Evolutionary conservation across 2,113 vertebrate species (phyloP).

Genomic region (Agapornis roseicollis): DNA sequence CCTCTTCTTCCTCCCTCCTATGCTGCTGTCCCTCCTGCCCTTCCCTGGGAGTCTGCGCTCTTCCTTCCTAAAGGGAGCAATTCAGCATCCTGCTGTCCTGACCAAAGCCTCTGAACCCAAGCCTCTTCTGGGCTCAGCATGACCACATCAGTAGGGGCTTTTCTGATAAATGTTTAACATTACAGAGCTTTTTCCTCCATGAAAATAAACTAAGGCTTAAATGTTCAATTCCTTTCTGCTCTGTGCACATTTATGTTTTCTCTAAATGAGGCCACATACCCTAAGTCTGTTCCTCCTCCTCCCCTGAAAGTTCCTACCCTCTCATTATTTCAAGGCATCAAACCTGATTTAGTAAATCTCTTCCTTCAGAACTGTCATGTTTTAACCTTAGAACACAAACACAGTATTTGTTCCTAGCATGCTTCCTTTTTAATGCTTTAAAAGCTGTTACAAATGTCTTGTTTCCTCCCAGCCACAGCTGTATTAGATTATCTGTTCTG

Average conservation of each 20-base stretch:
- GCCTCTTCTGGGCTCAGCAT: not conserved
- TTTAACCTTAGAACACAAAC: slow-evolving; percentile 61
- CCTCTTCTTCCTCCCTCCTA: not conserved
- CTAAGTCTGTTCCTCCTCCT: not conserved
- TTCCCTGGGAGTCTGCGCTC: not conserved
- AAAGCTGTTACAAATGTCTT: slow-evolving; percentile 48
- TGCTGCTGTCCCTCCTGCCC: not conserved
- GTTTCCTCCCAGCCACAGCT: slow-evolving; percentile 41
- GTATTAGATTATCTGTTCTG: slow-evolving; percentile 34
- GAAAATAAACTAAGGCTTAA: slow-evolving; percentile 14
- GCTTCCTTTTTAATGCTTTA: slow-evolving; percentile 57
- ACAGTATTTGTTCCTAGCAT: slow-evolving; percentile 43
- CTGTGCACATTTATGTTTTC: slow-evolving; percentile 11
- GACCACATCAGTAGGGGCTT: not conserved
- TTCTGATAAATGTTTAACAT: slow-evolving; percentile 24
- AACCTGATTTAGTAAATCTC: slow-evolving; percentile 44
- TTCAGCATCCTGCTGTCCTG: not conserved
- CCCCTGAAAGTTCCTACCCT: not conserved
- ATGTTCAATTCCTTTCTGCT: not conserved
- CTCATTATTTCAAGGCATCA: slow-evolving; percentile 57
- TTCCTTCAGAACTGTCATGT: slow-evolving; percentile 54
- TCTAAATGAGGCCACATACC: slow-evolving; percentile 26
- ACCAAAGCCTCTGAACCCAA: not conserved
- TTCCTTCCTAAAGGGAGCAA: not conserved
- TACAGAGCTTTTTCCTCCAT: not conserved